Percentiles rank a stretch among this genome's conserved stretches.
Conservation (phyloP, 2,797 vertebrate genomes). For the Netta rufina region DNA sequence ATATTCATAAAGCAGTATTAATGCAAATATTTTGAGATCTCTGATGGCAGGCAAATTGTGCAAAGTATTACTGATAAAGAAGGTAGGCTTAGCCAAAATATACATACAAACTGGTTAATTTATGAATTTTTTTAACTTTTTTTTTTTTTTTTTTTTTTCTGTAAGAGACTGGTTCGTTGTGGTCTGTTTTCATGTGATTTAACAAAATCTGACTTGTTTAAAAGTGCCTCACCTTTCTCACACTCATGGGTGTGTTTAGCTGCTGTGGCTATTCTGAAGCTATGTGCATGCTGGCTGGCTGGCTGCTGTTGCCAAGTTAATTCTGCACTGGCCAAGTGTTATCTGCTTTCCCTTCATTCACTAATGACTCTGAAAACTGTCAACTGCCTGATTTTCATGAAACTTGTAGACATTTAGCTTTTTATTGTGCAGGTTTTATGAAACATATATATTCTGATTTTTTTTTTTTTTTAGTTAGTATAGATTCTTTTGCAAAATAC, state of each 20-base stretch:
- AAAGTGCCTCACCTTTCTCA: neutral
- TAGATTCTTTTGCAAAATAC: neutral
- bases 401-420: neutral
- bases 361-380: neutral
- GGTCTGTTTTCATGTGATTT: neutral
- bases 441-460: neutral
- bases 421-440: neutral
- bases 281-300: neutral
- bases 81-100: neutral
- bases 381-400: neutral
- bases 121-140: neutral
- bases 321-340: neutral
- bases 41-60: neutral
- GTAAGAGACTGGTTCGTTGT: neutral
- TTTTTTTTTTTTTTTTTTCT: neutral
- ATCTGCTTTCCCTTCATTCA: neutral
- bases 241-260: neutral
- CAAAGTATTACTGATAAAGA: neutral
- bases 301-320: neutral
- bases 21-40: neutral
- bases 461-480: neutral
- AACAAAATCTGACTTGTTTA: neutral
- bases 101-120: neutral
- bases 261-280: neutral
- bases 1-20: neutral